Evolutionary conservation across 2,113 vertebrate species (phyloP).

Genomic region (Oncorhynchus clarkii): DNA sequence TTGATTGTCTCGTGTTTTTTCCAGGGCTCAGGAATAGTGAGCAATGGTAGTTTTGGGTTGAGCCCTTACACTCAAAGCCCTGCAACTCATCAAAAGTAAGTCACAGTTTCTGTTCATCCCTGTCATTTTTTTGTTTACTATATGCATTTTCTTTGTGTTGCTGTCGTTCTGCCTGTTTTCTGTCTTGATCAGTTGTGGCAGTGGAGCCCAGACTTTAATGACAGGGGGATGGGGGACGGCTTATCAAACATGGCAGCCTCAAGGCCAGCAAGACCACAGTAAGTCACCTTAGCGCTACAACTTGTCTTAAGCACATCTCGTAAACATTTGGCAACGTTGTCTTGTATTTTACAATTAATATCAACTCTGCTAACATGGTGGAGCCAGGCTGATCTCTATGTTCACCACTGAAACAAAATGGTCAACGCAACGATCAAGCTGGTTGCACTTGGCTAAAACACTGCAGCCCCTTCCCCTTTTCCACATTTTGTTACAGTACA

Average conservation of each 20-base stretch:
- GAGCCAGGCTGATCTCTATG: too few relatives aligned
- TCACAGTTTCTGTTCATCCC: background rate
- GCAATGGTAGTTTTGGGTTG: slow-evolving; percentile 88
- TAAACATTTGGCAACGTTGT: too few relatives aligned
- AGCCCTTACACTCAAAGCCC: slow-evolving; percentile 91
- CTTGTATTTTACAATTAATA: too few relatives aligned
- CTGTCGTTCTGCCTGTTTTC: background rate
- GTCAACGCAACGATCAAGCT: too few relatives aligned
- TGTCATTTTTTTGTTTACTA: background rate
- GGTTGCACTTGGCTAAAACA: too few relatives aligned
- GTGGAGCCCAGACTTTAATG: slow-evolving; percentile 91
- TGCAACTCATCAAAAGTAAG: slow-evolving; percentile 93
- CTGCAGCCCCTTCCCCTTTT: too few relatives aligned
- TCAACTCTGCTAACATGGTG: too few relatives aligned
- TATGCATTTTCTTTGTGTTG: background rate
- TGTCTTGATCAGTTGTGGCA: slow-evolving; percentile 48
- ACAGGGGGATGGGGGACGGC: slow-evolving; percentile 93
- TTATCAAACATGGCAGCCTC: slow-evolving; percentile 96
- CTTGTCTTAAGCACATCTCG: too few relatives aligned
- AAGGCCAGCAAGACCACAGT: slow-evolving; percentile 90
- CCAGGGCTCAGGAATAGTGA: slow-evolving; percentile 87
- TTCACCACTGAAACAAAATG: too few relatives aligned
- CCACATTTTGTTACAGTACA: too few relatives aligned
- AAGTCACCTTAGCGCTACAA: slow-evolving; percentile 31
- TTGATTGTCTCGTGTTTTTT: background rate